phyloP scores from a whole-genome alignment of 92 coral and sea anemone genomes.

The Pocillopora grandis region DNA sequence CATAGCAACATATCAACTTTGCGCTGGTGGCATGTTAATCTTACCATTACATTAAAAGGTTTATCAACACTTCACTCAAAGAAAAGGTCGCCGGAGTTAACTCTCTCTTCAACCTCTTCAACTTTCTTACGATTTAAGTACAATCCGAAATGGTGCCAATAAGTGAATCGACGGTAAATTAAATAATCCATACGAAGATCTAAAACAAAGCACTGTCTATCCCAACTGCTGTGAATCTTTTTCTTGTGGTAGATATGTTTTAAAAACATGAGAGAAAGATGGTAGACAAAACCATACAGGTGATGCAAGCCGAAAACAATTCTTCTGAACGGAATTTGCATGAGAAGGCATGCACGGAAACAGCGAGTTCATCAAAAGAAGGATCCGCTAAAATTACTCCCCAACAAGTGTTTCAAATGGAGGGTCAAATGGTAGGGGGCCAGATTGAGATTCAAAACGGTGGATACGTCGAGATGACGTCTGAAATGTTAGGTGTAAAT shows the following conservation, averaged over 20 bases:
- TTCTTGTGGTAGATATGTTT: slow-evolving; percentile 26
- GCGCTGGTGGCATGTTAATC: not conserved
- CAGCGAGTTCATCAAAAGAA: not conserved
- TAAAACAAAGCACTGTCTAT: not conserved
- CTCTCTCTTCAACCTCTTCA: not conserved
- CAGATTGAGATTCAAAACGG: slow-evolving; percentile 28
- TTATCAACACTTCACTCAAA: not conserved
- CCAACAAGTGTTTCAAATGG: slow-evolving; percentile 34
- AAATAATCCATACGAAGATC: no score
- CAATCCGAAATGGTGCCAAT: not conserved
- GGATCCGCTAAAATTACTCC: slow-evolving; percentile 15
- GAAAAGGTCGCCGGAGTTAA: not conserved
- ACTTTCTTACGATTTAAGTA: not conserved
- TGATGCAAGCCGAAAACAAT: slow-evolving; percentile 10
- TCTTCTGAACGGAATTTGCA: not conserved
- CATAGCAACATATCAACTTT: slow-evolving; percentile 22
- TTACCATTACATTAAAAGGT: not conserved
- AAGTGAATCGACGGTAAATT: not conserved
- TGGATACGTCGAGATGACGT: slow-evolving; percentile 32
- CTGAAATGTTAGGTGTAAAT: slow-evolving; percentile 16
- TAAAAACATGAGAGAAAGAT: not conserved
- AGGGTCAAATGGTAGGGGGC: slow-evolving; percentile 14
- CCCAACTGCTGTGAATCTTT: slow-evolving; percentile 6
- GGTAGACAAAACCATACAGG: slow-evolving; percentile 17
- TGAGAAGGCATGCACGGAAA: not conserved